Evolutionary conservation across 1,140 invertebrate genomes (phyloP).

Genomic region (Atta cephalotes): DNA sequence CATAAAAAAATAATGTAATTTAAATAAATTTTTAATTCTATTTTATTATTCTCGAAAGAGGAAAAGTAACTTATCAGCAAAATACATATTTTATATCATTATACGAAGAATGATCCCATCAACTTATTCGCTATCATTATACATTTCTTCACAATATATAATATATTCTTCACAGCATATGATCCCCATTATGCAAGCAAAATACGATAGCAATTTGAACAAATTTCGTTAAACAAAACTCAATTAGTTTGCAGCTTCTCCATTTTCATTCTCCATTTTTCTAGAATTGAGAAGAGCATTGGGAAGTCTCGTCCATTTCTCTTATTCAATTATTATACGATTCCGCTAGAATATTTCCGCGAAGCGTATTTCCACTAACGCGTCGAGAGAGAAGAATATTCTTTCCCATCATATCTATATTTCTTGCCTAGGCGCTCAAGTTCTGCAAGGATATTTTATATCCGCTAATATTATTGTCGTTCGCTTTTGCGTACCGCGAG

Average conservation of each 20-base stretch:
- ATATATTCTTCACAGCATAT: not conserved
- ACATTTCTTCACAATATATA: not conserved
- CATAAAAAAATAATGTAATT: not conserved
- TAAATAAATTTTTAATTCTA: constrained; percentile 5
- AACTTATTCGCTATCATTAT: not conserved
- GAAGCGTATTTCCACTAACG: constrained; percentile 18
- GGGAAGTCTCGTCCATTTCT: constrained; percentile 28
- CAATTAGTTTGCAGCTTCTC: constrained; percentile 30
- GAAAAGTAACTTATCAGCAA: not conserved
- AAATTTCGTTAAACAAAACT: constrained; percentile 34
- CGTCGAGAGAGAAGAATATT: constrained; percentile 46
- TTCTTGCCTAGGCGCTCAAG: not conserved
- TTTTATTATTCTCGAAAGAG: constrained; percentile 9
- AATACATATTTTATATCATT: constrained; percentile 12
- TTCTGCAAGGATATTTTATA: constrained; percentile 44
- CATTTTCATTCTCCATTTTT: constrained; percentile 31
- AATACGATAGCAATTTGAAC: not conserved
- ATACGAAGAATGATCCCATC: not conserved
- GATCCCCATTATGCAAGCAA: not conserved
- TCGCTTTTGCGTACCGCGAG: constrained; percentile 43
- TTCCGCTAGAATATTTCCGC: constrained; percentile 45
- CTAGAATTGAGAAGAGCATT: constrained; percentile 25
- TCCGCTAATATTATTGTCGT: constrained; percentile 60
- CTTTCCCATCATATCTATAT: constrained; percentile 13
- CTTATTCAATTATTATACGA: constrained; percentile 60